Percentiles rank a stretch among this genome's conserved stretches.
Evolutionary conservation across 1,140 invertebrate genomes (phyloP).

Genomic region (Epicauta chinensis): DNA sequence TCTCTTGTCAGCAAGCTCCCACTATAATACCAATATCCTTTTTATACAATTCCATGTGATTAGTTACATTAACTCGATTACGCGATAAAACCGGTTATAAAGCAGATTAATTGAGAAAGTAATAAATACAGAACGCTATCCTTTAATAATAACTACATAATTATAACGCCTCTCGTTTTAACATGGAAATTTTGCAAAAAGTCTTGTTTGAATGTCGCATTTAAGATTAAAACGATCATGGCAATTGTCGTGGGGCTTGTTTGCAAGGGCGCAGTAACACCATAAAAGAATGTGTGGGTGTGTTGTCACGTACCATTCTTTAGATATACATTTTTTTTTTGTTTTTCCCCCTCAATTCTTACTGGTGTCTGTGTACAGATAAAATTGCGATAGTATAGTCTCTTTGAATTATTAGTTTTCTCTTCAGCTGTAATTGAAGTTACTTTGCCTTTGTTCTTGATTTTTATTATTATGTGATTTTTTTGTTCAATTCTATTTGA

Average conservation of each 20-base stretch:
- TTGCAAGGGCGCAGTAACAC: slow-evolving; percentile 28
- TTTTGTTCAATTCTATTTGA: too few species aligned
- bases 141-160: too few species aligned
- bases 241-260: slow-evolving; percentile 20
- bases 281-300: slow-evolving; percentile 28
- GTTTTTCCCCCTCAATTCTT: not conserved
- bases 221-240: too few species aligned
- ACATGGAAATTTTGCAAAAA: too few species aligned
- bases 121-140: too few species aligned
- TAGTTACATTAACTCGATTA: too few species aligned
- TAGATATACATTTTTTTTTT: not conserved
- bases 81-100: too few species aligned
- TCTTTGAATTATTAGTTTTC: slow-evolving; percentile 10
- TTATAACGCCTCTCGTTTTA: too few species aligned
- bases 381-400: slow-evolving; percentile 9
- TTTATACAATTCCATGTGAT: too few species aligned
- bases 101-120: too few species aligned
- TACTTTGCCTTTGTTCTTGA: slow-evolving; percentile 16
- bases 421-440: slow-evolving; percentile 37
- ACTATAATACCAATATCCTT: too few species aligned
- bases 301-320: slow-evolving; percentile 6
- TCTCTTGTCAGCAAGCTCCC: slow-evolving; percentile 31
- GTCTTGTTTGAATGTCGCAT: too few species aligned
- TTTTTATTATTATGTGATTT: slow-evolving; percentile 6
- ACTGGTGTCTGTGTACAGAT: slow-evolving; percentile 23